Base-by-base conservation (phyloP, 2,888 invertebrate species). In the Pinctada fucata region DNA sequence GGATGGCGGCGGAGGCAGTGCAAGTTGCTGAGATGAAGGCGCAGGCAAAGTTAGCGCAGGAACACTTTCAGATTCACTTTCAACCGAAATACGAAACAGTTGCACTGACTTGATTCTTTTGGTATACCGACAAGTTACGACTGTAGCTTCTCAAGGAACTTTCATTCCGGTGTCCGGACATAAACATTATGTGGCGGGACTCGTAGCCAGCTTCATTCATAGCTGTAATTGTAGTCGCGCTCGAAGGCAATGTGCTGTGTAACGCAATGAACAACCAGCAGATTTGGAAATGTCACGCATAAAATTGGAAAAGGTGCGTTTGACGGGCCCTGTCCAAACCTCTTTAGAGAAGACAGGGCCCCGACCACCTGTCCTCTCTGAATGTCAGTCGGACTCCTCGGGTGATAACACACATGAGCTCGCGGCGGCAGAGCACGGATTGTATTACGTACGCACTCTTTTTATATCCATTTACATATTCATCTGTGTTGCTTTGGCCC, bases 201-300 rank as follows among this genome's bases (percentile, higher is more conserved):
- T 72, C 16, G 45, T 58, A 63, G 8, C 58, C 72, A 6, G 47
- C 10, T 2, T 72, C 31, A 58, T 47, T 72, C 72, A 6, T 72
- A 2, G 16, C 58, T n/a, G 2, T 16, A 4, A 58, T 72, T 1
- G 58, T n/a, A 16, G 72, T 72, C 13, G 45, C 31, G 58, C 58
- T 58, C 52, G 72, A 16, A 72, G 31, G 13, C 72, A 72, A 52
- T 72, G 73, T 16, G 73, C 48, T 5, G 73, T 65, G 65, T 73
- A 73, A 31, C 31, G 8, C 49, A 58, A 3, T 49, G 47, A 45
- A 2, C 58, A 58, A 13, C 63, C 63, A n/a, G 65, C 63, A 6
- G 13, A 48, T 49, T 65, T 73, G 65, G 49, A 13, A 16, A 66
- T 73, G 50, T 73, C 73, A 2, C 48, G 31, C 65, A 73, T 58